Evolutionary conservation across 2,888 invertebrate species (phyloP), one percentile per base, ranked within the genome.

Genomic region (Cerceris rybyensis): DNA sequence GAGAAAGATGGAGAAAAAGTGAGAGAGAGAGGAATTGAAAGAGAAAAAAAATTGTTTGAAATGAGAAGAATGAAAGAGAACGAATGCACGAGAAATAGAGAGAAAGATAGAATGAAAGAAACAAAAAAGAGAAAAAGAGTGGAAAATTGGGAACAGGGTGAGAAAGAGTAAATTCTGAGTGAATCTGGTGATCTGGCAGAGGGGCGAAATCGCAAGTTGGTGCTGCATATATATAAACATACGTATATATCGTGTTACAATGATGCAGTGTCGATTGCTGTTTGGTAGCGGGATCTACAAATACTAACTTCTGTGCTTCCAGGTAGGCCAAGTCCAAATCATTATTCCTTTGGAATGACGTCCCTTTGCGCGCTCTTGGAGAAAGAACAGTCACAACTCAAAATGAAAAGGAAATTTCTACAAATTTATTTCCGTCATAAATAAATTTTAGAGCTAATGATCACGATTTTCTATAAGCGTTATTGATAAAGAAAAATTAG

Each of bases 251-350:
- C 86, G 85, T 89, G 87, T 88, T 88, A 89, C 86, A 89, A 90
- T 91, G 92, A 92, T 92, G 91, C 92, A 92, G 92, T 92, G 91
- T 92, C 91, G 88, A 92, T 92, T 89, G 89, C 90, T 86, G 88
- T 89, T 90, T 92, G 92, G 92, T 92, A 92, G 91, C 91, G 91
- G 92, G 92, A 91, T 88, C 92, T 92, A 91, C 92, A 85, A 86
- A 92, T 92, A 92, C 92, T 92, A 92, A 92, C 92, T 92, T 91
- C 92, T 92, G 92, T 92, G 92, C 92, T 92, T 92, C 88, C 91
- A 92, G 92, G 92, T 92, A 92, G 92, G 92, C 91, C 91, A 92
- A 92, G 90, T 91, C 92, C 89, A 86, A 92, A 89, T 92, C 92
- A 92, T 92, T 92, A 92, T 92, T 91, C 89, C 90, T 87, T 83